These are phyloP conservation scores for Aphrophora alni DNA, from an alignment of 2,888 invertebrate genomes.

Conservation along the genomic window DNA sequence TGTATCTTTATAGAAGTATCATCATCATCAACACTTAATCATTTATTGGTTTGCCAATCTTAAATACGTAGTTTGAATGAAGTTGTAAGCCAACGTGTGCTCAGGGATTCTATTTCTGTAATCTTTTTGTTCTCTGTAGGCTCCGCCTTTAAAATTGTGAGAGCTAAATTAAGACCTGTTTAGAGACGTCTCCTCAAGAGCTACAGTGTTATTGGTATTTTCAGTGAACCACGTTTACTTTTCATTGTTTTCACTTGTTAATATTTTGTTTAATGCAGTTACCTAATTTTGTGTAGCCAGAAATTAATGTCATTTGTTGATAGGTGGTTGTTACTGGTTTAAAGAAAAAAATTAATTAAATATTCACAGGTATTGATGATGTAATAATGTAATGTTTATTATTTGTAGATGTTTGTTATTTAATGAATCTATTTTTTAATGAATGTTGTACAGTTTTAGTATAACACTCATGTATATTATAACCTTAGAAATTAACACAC, in stretches of 20 bases:
- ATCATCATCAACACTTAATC: no score
- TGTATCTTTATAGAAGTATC: no score
- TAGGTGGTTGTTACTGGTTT: neutral
- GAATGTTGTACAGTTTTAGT: no score
- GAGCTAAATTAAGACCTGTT: neutral
- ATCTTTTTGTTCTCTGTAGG: neutral
- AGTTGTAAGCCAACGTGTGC: neutral
- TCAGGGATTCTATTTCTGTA: neutral
- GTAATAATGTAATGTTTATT: neutral
- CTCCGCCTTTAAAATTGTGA: neutral
- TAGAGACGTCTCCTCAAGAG: neutral
- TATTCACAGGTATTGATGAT: neutral
- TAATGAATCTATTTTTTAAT: no score
- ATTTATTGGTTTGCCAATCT: neutral
- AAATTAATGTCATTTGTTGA: neutral
- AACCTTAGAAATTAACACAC: no score
- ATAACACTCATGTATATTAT: no score
- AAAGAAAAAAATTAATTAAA: neutral
- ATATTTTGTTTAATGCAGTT: neutral
- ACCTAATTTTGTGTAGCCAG: neutral
- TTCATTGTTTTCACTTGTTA: neutral
- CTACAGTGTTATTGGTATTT: neutral
- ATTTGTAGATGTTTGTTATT: no score
- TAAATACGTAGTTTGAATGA: slow-evolving; percentile 2
- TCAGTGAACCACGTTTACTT: neutral